phyloP scores from a whole-genome alignment of 2,113 vertebrate genomes.

The Gambusia affinis region DNA sequence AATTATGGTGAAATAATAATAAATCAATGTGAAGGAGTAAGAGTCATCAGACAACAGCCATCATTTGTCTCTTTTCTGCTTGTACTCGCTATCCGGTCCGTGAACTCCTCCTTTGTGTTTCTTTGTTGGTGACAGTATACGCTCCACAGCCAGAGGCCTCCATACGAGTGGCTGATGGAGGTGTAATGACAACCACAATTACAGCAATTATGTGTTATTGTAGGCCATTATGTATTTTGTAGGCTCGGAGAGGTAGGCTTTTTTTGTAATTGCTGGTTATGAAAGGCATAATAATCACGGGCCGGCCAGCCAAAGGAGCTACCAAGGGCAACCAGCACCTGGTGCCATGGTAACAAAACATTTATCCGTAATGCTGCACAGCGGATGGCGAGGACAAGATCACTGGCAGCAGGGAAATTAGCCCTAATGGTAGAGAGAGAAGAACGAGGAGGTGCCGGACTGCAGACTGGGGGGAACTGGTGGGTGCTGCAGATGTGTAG shows the following conservation, averaged over 20 bases:
- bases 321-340: slow-evolving; percentile 59
- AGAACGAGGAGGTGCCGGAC: slow-evolving; percentile 48
- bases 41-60: slow-evolving; percentile 10
- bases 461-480: slow-evolving; percentile 37
- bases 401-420: slow-evolving; percentile 74
- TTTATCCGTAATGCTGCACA: slow-evolving; percentile 73
- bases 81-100: not conserved
- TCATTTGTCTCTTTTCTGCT: not conserved
- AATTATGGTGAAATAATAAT: not conserved
- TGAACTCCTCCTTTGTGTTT: slow-evolving; percentile 47
- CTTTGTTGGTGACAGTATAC: slow-evolving; percentile 32
- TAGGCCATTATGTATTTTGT: slow-evolving; percentile 77
- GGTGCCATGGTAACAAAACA: slow-evolving; percentile 78
- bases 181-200: slow-evolving; percentile 69
- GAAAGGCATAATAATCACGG: slow-evolving; percentile 67
- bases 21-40: not conserved
- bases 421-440: slow-evolving; percentile 64
- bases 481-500: slow-evolving; percentile 40
- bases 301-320: slow-evolving; percentile 55
- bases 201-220: slow-evolving; percentile 77
- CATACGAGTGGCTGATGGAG: slow-evolving; percentile 52
- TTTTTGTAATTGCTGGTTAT: slow-evolving; percentile 72
- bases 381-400: slow-evolving; percentile 71
- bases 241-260: slow-evolving; percentile 71
- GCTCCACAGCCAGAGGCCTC: slow-evolving; percentile 47